Base-by-base conservation (phyloP, 2,888 invertebrate species). In the Brachypalpus laphriformis region DNA sequence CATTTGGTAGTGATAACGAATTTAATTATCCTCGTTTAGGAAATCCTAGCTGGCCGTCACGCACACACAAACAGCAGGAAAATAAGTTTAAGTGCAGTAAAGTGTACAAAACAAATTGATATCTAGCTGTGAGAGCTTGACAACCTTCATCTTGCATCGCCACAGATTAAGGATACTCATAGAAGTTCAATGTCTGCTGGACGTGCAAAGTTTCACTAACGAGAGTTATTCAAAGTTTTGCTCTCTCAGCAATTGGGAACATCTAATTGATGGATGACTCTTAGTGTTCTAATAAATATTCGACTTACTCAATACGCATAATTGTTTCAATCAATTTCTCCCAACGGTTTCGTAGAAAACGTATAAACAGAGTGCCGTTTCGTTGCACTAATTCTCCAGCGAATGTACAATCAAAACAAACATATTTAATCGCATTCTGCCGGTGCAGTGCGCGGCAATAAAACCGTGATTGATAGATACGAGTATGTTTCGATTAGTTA, bases 11-110 rank as follows among this genome's bases (percentile, higher is more conserved):
- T 47, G 45, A 78, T 78, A 78, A 56, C 71, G 61, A 71, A 78
- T 63, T 78, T 71, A 78, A 78, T 71, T 78, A 78, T 78, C 71
- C 63, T 56, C 71, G 28, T 63, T 61, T 63, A 34, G 63, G 56
- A 63, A 37, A 63, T 78, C 63, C 34, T 65, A 14, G 40, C 57
- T 37, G 37, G 49, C 42, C 28, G 8, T 54, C 28, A 63, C 49
- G 56, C 42, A 25, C 14, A 4, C 16, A 61, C 28, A 22, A 20
- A 31, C 40, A 49, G 28, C 1, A n/a, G 25, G n/a, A 22, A 54
- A 54, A 51, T 16, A 42, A 54, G 8, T 25, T 18, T 47, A 34
- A 65, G 45, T 45, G 65, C 54, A 56, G 31, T 28, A 56, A 66
- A 57, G 75, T 76, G 37, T 40, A 47, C 20, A 40, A 66, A 40